Conservation (phyloP, 2,113 vertebrate species). For the Sarotherodon lohbergeri region DNA sequence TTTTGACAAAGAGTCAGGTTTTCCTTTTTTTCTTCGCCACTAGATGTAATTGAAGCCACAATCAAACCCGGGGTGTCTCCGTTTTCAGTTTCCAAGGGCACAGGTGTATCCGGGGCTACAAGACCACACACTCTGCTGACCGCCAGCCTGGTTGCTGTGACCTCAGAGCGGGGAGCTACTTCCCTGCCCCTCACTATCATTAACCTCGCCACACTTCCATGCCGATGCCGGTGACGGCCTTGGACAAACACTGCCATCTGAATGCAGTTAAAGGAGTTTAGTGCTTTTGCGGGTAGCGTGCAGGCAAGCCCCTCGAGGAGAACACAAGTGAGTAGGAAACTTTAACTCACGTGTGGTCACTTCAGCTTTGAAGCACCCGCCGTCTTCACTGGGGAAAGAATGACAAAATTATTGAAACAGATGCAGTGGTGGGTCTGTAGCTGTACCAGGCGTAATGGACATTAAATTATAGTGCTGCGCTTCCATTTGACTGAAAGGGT, state of each 20-base stretch:
- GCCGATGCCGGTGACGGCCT: conserved; percentile 50
- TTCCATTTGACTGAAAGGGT: conserved; percentile 35
- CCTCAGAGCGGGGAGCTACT: conserved; percentile 44
- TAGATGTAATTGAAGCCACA: conserved; percentile 18
- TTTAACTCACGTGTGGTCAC: conserved; percentile 69
- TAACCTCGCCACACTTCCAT: conserved; percentile 60
- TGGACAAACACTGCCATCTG: conserved; percentile 70
- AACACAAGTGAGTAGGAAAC: conserved; percentile 60
- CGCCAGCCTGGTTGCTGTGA: conserved; percentile 39
- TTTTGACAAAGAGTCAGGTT: conserved; percentile 6
- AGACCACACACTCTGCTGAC: conserved; percentile 66
- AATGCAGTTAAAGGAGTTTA: conserved; percentile 56
- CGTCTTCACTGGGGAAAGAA: conserved; percentile 49
- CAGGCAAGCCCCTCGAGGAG: conserved; percentile 24
- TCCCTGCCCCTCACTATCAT: conserved; percentile 61
- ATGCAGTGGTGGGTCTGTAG: conserved; percentile 58
- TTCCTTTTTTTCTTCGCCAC: not conserved
- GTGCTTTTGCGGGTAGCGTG: conserved; percentile 49
- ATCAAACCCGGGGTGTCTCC: conserved; percentile 41
- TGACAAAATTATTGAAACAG: conserved; percentile 68
- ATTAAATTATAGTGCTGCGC: conserved; percentile 56
- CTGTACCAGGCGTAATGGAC: conserved; percentile 44
- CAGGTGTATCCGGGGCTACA: conserved; percentile 56
- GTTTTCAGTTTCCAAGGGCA: conserved; percentile 43
- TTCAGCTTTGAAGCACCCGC: conserved; percentile 56